Percentiles rank a stretch among this genome's conserved stretches.
Evolutionary conservation across 2,113 vertebrate genomes (phyloP).

Genomic region (Sprattus sprattus): DNA sequence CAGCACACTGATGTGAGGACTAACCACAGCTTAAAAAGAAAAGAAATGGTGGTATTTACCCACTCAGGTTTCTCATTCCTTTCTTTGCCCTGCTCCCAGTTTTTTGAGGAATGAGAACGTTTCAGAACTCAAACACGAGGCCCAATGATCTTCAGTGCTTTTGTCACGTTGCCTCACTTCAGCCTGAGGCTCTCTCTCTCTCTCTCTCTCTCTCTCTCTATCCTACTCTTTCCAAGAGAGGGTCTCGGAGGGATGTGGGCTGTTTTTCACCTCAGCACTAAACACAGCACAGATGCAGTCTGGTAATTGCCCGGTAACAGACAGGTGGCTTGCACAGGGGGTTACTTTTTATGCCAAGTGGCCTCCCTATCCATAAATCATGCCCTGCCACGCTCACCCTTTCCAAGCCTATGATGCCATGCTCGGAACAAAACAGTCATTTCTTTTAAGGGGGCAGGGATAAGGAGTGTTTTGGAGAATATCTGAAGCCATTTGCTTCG

Average conservation of each 20-base stretch:
- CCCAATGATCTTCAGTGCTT: constrained; percentile 1
- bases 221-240: background rate
- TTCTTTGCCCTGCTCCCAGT: background rate
- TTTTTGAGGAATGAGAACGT: background rate
- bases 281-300: constrained; percentile 32
- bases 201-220: background rate
- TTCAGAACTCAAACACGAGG: background rate
- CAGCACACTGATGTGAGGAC: background rate
- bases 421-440: constrained; percentile 26
- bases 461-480: constrained; percentile 1
- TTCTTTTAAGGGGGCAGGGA: background rate
- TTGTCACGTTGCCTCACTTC: background rate
- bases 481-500: background rate
- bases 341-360: constrained; percentile 36
- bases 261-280: constrained; percentile 23
- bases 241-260: background rate
- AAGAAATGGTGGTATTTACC: background rate
- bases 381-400: constrained; percentile 10
- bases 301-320: constrained; percentile 39
- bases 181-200: background rate
- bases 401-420: constrained; percentile 21
- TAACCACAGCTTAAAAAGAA: background rate
- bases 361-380: constrained; percentile 41
- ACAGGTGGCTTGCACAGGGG: constrained; percentile 45
- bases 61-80: background rate